Percentiles rank a stretch among this genome's conserved stretches.
phyloP scores from a whole-genome alignment of 2,113 vertebrate species.

The Ia io region DNA sequence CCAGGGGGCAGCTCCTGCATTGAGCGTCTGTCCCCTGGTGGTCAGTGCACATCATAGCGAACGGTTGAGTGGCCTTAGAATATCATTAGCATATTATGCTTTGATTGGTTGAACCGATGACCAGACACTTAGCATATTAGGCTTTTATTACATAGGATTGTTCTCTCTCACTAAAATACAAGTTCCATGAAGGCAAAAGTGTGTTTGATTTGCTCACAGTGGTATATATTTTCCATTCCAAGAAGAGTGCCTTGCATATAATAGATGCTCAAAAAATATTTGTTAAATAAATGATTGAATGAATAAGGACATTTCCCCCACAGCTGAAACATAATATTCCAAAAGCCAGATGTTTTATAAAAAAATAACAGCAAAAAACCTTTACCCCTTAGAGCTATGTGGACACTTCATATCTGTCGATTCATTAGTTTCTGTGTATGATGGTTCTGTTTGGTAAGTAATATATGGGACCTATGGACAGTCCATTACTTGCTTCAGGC shows the following conservation, averaged over 20 bases:
- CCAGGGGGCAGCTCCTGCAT: no score
- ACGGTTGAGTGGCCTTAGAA: no score
- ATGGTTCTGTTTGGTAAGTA: not conserved
- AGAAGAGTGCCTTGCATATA: not conserved
- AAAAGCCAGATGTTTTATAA: not conserved
- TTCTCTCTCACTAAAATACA: not conserved
- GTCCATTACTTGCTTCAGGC: not conserved
- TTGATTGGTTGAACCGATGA: no score
- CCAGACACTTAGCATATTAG: no score
- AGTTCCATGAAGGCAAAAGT: not conserved
- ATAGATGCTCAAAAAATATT: not conserved
- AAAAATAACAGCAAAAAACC: not conserved
- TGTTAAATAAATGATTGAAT: not conserved
- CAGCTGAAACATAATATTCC: not conserved
- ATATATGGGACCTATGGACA: not conserved
- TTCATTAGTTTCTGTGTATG: not conserved
- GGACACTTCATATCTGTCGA: not conserved
- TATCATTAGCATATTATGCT: no score
- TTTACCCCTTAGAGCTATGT: not conserved
- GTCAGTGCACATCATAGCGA: no score
- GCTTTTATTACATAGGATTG: no score
- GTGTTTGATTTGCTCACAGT: not conserved
- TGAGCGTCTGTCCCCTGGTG: no score
- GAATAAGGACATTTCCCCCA: not conserved
- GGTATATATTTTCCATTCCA: not conserved